Base-by-base conservation (phyloP, 2,797 vertebrate genomes). In the Neostethus bicornis region DNA sequence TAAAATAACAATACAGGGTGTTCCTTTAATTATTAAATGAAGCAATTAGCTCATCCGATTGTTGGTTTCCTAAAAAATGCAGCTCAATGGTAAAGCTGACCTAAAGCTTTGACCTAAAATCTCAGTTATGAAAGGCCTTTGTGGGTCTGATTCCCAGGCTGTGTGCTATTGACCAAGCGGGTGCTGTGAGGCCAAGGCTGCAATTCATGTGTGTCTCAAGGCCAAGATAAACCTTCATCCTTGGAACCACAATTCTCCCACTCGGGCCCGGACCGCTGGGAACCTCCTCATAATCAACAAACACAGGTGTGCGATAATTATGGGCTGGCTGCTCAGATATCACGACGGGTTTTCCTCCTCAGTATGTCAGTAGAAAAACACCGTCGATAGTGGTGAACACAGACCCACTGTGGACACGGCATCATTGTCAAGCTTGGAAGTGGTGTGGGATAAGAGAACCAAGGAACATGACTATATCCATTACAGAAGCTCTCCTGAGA, bases 231-330 rank as follows among this genome's bases (percentile, higher is more conserved):
- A 90, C 87, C 87, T 86, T 77, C 57, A 69, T 73, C 54, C 72
- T 74, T 77, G 68, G 77, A 86, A 77, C 80, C 84, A 83, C 84
- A 84, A 86, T 82, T 87, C 89, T 90, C 88, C 89, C 86, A 84
- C 80, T 81, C 73, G 56, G 68, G 66, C 70, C 62, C 17, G 57
- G 80, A 73, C 87, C 72, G 77, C 86, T 91, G 89, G 87, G 90
- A 91, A 90, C 82, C 84, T 86, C 81, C 75, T 78, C 83, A 91
- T 82, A 84, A 88, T 89, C 89, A 88, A 90, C 89, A 88, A 89
- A 90, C 87, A 89, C 90, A 92, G 89, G 91, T 90, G 90, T 80
- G 80, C 60, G 83, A 90, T 90, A 90, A 91, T 91, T 92, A 92
- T 68, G 81, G 66, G 71, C 86, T 84, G 86, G 80, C 82, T 81